These are phyloP conservation scores for Eospalax fontanierii DNA, from an alignment of 2,797 vertebrate species.

Conservation along the genomic window DNA sequence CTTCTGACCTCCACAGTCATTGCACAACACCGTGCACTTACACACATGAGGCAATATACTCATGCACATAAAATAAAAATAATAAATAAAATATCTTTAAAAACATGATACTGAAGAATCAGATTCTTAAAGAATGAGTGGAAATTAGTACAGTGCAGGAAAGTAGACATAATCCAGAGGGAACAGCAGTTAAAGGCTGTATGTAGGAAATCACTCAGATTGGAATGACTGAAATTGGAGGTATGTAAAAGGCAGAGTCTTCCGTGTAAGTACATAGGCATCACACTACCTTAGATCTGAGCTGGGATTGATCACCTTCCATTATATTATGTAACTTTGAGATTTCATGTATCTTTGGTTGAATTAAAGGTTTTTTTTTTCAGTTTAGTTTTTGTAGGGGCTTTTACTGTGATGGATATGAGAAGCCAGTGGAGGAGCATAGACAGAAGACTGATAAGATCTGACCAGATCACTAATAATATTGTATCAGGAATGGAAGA, in stretches of 20 bases:
- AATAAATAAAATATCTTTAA: too few relatives aligned
- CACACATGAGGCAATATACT: too few relatives aligned
- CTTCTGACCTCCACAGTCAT: too few relatives aligned
- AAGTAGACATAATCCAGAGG: background rate
- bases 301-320: background rate
- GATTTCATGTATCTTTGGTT: background rate
- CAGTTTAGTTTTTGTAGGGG: background rate
- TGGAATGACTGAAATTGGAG: background rate
- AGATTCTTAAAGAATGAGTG: slow-evolving; percentile 8
- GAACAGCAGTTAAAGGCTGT: background rate
- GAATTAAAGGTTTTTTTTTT: slow-evolving; percentile 51
- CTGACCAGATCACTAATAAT: slow-evolving; percentile 2
- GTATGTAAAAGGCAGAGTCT: background rate
- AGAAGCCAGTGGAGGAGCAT: background rate
- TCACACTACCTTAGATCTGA: slow-evolving; percentile 1
- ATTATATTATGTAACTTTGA: slow-evolving; percentile 33
- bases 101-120: background rate
- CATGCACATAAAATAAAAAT: too few relatives aligned
- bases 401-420: slow-evolving; percentile 6
- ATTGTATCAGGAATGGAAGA: slow-evolving; percentile 8
- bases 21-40: too few relatives aligned
- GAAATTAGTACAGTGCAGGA: background rate
- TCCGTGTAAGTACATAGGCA: slow-evolving; percentile 26
- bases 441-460: background rate
- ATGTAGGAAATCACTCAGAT: background rate